phyloP scores from a whole-genome alignment of 1,140 invertebrate species.

The Euura lappo region DNA sequence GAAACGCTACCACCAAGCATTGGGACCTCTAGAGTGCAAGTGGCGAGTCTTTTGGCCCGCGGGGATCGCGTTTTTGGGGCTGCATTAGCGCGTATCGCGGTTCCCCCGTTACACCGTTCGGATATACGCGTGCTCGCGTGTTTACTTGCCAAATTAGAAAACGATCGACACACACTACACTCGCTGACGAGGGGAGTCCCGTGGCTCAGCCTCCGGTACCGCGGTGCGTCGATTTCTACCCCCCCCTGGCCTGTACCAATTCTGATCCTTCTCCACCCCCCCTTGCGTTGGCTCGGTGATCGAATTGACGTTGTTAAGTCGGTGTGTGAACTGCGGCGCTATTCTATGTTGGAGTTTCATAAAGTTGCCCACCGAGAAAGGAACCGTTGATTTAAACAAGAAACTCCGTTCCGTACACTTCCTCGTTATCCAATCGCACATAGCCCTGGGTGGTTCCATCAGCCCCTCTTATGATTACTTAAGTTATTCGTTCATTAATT shows the following conservation, averaged over 20 bases:
- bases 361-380: too few species aligned
- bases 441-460: background rate
- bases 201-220: too few species aligned
- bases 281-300: conserved; percentile 3
- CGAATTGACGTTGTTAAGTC: conserved; percentile 7
- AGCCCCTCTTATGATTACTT: background rate
- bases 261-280: background rate
- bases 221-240: background rate
- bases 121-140: conserved; percentile 19
- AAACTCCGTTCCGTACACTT: background rate
- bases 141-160: conserved; percentile 60
- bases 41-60: background rate
- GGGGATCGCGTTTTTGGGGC: background rate
- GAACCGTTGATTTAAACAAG: background rate
- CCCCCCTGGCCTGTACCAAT: background rate
- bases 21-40: background rate
- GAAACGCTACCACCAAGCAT: too few species aligned
- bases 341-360: background rate
- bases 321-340: background rate
- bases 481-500: conserved; percentile 1
- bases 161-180: conserved; percentile 47
- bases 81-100: background rate
- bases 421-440: background rate
- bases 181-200: too few species aligned
- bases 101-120: background rate